These are phyloP conservation scores for Clarias fuscus DNA, from an alignment of 2,797 vertebrate genomes.

Conservation along the genomic window DNA sequence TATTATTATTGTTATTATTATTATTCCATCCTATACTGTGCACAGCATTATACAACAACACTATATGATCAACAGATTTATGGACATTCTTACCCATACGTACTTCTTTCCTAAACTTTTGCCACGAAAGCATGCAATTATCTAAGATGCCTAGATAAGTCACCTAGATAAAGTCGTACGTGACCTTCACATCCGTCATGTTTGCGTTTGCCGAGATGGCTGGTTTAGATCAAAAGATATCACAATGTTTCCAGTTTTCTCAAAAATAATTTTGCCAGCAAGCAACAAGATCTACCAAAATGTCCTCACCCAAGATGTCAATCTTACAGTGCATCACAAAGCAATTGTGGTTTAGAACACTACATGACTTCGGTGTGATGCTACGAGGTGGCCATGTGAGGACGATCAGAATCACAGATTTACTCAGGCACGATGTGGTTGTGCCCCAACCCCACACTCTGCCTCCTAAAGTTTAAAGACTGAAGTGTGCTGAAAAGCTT, in stretches of 20 bases:
- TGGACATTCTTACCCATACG: not conserved
- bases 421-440: too few relatives aligned
- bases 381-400: not conserved
- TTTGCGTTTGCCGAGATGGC: not conserved
- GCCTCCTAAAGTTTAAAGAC: not conserved
- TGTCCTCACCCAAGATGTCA: too few relatives aligned
- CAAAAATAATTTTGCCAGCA: not conserved
- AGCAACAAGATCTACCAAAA: not conserved
- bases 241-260: too few relatives aligned
- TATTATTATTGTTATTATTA: too few relatives aligned
- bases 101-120: not conserved
- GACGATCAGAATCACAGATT: not conserved
- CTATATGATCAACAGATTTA: too few relatives aligned
- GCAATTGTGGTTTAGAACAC: not conserved
- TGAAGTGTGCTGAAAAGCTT: not conserved
- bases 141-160: not conserved
- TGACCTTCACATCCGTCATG: not conserved
- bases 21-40: not conserved
- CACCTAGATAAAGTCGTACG: not conserved
- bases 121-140: not conserved
- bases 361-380: not conserved
- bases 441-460: not conserved
- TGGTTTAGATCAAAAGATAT: not conserved
- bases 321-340: not conserved
- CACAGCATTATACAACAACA: not conserved